Conservation (phyloP, 2,888 invertebrate genomes). For the Lycophotia porphyrea region DNA sequence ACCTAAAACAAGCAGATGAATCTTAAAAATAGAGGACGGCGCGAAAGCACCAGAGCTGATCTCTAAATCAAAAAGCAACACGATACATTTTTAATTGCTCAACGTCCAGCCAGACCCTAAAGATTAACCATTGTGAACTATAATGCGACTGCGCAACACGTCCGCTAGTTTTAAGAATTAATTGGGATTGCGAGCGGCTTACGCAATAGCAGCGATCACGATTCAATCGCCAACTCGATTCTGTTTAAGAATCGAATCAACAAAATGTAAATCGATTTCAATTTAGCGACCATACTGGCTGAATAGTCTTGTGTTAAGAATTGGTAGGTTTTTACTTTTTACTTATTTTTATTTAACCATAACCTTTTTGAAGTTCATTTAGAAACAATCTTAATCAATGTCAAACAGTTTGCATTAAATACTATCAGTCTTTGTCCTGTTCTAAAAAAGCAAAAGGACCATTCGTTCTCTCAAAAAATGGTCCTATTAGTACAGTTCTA, state of each 20-base stretch:
- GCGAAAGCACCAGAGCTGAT: background rate
- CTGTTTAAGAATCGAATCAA: constrained; percentile 42
- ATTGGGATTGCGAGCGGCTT: constrained; percentile 59
- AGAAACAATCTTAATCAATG: background rate
- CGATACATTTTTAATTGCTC: constrained; percentile 29
- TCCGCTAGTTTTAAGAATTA: constrained; percentile 53
- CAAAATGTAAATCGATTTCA: constrained; percentile 33
- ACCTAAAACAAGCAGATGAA: background rate
- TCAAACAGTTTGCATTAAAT: background rate
- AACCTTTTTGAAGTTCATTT: background rate
- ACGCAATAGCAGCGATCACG: constrained; percentile 47
- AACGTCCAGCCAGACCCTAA: constrained; percentile 11
- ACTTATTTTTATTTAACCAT: background rate
- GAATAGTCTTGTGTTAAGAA: background rate
- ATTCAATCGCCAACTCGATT: constrained; percentile 50
- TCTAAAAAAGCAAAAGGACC: background rate
- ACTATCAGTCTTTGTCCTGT: background rate
- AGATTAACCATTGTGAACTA: constrained; percentile 48
- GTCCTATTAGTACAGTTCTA: background rate
- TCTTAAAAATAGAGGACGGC: background rate
- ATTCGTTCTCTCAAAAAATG: background rate
- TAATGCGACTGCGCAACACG: constrained; percentile 40
- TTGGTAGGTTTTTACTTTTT: background rate
- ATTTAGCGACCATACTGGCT: constrained; percentile 4
- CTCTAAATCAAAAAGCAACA: background rate